Evolutionary conservation across 1,140 invertebrate species (phyloP), one percentile per base, ranked within the genome.

Genomic region (Leptinotarsa texana): DNA sequence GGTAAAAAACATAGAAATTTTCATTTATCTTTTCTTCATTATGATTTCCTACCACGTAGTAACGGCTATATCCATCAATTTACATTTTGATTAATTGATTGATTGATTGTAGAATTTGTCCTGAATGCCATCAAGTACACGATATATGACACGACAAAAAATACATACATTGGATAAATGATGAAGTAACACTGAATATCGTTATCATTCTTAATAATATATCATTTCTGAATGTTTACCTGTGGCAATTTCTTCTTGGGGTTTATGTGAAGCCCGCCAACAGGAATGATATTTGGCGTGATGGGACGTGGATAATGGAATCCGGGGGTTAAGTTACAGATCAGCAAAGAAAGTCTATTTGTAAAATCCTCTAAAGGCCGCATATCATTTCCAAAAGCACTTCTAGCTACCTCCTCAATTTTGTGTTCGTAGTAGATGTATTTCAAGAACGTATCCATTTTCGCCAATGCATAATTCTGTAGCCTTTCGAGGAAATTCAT

Each of bases 191-290:
- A 33, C 1, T 33, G 27, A 33, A 33, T 33, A 33, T 27, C 24
- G 24, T 5, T 27, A 27, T 6, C 6, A 33, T 33, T 33, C 5
- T 33, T 33, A 1, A 6, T 8, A 33, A 33, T 33, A 6, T 6
- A 33, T 33, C 1, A 8, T 33, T 33, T 33, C 6, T 33, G 1
- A 33, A 33, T 11, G 33, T 11, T 73, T 72, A 83, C 86, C 77
- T 82, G 75, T 57, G 86, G 82, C 51, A 86, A 71, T 33, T 75
- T 49, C 24, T 81, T 83, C 18, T 79, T 69, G 63, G 33, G 49
- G 62, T 84, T 83, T 49, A 89, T 84, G 80, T 90, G 89, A 48
- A 90, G 78, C 27, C 89, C 90, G 27, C 89, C 90, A 72, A 91
- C 86, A 80, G 90, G 88, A 42, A 89, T 85, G 27, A 90, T 83